Conservation (phyloP, 2,113 vertebrate genomes). For the Carlito syrichta region DNA sequence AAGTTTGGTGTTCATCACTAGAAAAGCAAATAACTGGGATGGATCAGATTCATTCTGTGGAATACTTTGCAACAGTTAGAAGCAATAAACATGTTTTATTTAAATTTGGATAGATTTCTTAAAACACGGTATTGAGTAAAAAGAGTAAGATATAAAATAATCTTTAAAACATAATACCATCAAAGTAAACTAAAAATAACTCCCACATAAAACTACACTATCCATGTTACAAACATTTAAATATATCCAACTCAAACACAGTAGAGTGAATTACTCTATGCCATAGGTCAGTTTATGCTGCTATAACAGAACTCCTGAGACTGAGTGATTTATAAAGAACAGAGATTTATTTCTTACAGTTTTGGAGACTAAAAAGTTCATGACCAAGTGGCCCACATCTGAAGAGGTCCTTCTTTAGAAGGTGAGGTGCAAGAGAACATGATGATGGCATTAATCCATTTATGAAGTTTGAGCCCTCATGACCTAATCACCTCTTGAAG, state of each 20-base stretch:
- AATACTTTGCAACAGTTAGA: not conserved
- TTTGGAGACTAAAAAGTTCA: not conserved
- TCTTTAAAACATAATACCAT: not conserved
- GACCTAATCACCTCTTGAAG: not conserved
- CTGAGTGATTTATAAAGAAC: not conserved
- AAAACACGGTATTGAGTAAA: not conserved
- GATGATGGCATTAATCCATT: not conserved
- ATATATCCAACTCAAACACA: not conserved
- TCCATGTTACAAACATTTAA: not conserved
- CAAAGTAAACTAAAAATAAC: slow-evolving; percentile 32
- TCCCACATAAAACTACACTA: not conserved
- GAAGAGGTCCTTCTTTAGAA: not conserved
- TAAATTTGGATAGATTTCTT: not conserved
- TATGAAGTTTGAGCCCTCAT: not conserved
- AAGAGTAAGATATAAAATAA: slow-evolving; percentile 1
- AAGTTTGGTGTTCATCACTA: not conserved
- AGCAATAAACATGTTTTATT: not conserved
- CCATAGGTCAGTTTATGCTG: not conserved
- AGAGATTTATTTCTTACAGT: not conserved
- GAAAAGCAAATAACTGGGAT: not conserved
- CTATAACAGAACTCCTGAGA: not conserved
- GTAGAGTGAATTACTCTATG: not conserved
- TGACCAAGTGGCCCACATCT: not conserved
- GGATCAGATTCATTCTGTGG: not conserved
- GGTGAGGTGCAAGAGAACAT: not conserved